Percentiles rank a stretch among this genome's conserved stretches.
Evolutionary conservation across 1,140 invertebrate species (phyloP).

Genomic region (Nasonia vitripennis): DNA sequence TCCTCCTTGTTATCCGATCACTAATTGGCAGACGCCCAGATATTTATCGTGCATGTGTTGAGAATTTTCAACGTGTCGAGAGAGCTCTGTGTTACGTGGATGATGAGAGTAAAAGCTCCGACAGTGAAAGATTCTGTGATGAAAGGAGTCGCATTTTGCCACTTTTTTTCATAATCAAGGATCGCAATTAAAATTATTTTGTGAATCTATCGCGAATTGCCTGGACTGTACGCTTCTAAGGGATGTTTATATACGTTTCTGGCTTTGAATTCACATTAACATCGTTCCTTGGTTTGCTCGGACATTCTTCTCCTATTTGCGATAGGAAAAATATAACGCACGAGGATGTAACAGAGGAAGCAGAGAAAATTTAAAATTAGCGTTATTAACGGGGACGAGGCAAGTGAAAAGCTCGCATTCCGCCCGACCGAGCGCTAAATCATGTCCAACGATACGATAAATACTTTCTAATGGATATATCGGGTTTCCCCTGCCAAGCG

Average conservation of each 20-base stretch:
- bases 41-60: background rate
- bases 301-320: background rate
- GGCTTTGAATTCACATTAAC: too few relatives aligned
- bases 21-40: slow-evolving; percentile 45
- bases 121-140: background rate
- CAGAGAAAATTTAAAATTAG: slow-evolving; percentile 12
- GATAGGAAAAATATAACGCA: background rate
- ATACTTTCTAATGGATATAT: slow-evolving; percentile 51
- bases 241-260: too few relatives aligned
- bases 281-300: too few relatives aligned
- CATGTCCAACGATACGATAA: slow-evolving; percentile 46
- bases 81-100: background rate
- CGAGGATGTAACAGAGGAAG: background rate
- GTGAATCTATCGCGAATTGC: too few relatives aligned
- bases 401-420: slow-evolving; percentile 1
- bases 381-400: slow-evolving; percentile 28
- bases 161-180: too few relatives aligned
- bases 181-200: too few relatives aligned
- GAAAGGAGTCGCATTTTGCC: background rate
- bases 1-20: slow-evolving; percentile 38
- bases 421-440: slow-evolving; percentile 31
- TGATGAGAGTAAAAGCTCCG: too few relatives aligned
- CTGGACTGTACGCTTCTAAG: too few relatives aligned
- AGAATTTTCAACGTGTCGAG: background rate
- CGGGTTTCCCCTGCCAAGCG: slow-evolving; percentile 27